Conservation (phyloP, 2,113 vertebrate species). For the Indicator indicator region DNA sequence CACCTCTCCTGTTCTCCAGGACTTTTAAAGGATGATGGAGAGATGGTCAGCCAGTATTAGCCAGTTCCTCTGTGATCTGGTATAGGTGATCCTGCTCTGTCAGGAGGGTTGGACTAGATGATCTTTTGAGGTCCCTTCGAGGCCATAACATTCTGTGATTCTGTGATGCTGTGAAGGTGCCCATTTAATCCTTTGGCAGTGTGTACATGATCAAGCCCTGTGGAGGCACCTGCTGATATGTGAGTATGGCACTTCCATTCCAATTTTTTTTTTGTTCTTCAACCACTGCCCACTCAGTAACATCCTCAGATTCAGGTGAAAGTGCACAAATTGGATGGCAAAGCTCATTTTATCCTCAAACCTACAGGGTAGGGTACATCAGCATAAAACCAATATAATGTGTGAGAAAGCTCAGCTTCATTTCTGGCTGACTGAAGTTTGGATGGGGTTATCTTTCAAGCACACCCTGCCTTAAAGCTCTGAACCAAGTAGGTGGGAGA, state of each 20-base stretch:
- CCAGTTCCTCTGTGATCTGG: too few relatives aligned
- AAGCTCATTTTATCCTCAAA: neutral
- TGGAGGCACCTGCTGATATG: neutral
- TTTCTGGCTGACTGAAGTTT: neutral
- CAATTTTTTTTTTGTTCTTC: neutral
- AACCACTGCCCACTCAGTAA: neutral
- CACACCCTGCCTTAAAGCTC: neutral
- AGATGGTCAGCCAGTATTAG: too few relatives aligned
- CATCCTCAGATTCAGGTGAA: neutral
- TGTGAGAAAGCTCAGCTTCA: neutral
- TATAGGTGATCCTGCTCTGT: too few relatives aligned
- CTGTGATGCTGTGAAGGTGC: too few relatives aligned
- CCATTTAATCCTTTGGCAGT: neutral
- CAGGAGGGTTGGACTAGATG: too few relatives aligned
- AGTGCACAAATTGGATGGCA: too few relatives aligned
- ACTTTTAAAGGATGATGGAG: too few relatives aligned
- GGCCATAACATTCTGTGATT: too few relatives aligned
- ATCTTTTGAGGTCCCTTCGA: too few relatives aligned
- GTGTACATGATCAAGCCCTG: accelerated
- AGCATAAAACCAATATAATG: neutral
- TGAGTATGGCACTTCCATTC: neutral
- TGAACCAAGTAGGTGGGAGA: neutral
- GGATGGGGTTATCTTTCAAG: neutral
- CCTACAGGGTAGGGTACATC: neutral
- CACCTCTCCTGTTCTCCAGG: too few relatives aligned